Evolutionary conservation across 1,140 invertebrate genomes (phyloP), one percentile per base, ranked within the genome.

Genomic region (Marisa cornuarietis): DNA sequence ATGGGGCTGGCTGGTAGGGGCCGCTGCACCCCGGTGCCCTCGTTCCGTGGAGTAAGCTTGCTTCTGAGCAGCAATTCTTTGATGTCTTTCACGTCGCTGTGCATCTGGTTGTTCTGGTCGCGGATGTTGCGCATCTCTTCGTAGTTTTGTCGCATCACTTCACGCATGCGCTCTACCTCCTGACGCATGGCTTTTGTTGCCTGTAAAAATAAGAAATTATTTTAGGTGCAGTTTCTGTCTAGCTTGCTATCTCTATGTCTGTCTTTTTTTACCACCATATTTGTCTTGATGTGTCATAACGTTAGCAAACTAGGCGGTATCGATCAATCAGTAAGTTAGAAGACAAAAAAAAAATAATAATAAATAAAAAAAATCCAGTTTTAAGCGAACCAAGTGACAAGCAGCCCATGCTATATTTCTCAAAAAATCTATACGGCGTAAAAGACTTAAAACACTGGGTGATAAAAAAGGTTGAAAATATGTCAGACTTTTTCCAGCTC

Each of bases 151-250:
- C 84, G 84, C 87, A 88, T 88, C 42, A 81, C 87, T 74, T 88
- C 86, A 66, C 87, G 78, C 85, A 87, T 88, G 51, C 87, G 77
- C 71, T 88, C 87, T 7, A 88, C 87, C 76, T 88, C 87, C n/a
- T 83, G 82, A 54, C 85, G 74, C 87, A 88, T 87, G 7, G 85
- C 83, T 73, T 83, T 81, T 16, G 86, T 81, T 10, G 86, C 76
- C 76, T 77, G 76, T 11, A 54, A 54, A 54, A 26, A 63, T 24
- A 16, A 54, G 31, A 42, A 42, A 42, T 42, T 42, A 42, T 42
- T 42, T 2, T 42, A 42, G 31, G 31, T 6, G 31, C 0, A 42
- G 31, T 42, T 42, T 42, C 31, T 42, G 6, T 42, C 31, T 42
- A 42, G 31, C 31, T 42, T 1, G 31, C 31, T 42, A 42, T 42